phyloP scores from a whole-genome alignment of 1,140 invertebrate genomes.

The Brachionus angularis region DNA sequence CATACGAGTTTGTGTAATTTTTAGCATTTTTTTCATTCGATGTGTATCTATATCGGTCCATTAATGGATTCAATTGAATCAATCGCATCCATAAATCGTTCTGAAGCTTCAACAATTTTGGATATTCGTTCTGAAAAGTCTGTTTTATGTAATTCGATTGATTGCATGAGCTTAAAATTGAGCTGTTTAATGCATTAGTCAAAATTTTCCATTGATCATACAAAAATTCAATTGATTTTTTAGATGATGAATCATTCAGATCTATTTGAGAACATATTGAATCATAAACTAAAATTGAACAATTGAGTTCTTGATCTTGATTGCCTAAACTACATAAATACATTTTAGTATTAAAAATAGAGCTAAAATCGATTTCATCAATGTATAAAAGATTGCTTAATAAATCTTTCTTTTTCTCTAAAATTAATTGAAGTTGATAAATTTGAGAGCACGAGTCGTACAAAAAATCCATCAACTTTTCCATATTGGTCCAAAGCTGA shows the following conservation, averaged over 20 bases:
- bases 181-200: conserved; percentile 56
- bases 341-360: conserved; percentile 13
- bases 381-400: conserved; percentile 61
- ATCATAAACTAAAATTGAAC: not conserved
- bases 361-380: conserved; percentile 50
- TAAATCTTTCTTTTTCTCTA: conserved; percentile 62
- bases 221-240: conserved; percentile 28
- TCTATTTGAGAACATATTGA: not conserved
- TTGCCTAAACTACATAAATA: not conserved
- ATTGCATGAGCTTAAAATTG: conserved; percentile 63
- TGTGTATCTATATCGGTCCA: conserved; percentile 15
- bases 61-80: conserved; percentile 53
- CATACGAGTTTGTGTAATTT: conserved; percentile 40
- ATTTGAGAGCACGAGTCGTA: conserved; percentile 67
- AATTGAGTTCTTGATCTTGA: too few relatives aligned
- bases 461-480: conserved; percentile 70
- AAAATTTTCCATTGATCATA: conserved; percentile 26
- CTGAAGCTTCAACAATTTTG: conserved; percentile 71
- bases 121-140: conserved; percentile 80
- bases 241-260: not conserved
- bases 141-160: conserved; percentile 71
- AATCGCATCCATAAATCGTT: conserved; percentile 65
- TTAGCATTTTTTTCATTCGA: conserved; percentile 47
- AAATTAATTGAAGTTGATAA: conserved; percentile 58
- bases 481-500: conserved; percentile 72